These are phyloP conservation scores for Eudasyphora cyanicolor DNA, from an alignment of 2,888 invertebrate species.

Conservation along the genomic window DNA sequence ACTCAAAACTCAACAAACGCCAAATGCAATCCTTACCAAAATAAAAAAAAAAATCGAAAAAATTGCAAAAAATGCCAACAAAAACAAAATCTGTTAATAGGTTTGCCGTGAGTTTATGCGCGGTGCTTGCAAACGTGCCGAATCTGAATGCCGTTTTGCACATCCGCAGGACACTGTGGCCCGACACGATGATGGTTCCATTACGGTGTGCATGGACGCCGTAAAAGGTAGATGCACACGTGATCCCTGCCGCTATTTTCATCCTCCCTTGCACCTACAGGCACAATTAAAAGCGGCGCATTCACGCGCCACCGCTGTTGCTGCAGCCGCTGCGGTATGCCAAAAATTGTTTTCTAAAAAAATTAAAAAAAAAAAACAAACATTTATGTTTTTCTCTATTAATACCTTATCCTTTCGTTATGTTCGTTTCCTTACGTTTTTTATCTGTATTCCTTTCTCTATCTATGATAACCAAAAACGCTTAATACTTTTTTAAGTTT, in stretches of 20 bases:
- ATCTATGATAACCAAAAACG: constrained; percentile 41
- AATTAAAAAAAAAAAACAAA: constrained; percentile 45
- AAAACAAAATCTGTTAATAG: constrained; percentile 81
- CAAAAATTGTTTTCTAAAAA: constrained; percentile 70
- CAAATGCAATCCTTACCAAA: constrained; percentile 46
- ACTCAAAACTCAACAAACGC: constrained; percentile 54
- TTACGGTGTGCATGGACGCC: constrained; percentile 99
- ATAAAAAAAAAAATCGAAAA: constrained; percentile 38
- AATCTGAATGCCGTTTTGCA: constrained; percentile 99
- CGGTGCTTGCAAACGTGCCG: constrained; percentile 98
- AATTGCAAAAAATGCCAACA: constrained; percentile 51
- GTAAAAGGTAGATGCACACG: constrained; percentile 99
- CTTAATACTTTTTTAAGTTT: constrained; percentile 46
- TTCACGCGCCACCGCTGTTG: constrained; percentile 93
- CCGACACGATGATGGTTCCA: constrained; percentile 98
- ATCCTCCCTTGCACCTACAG: constrained; percentile 99
- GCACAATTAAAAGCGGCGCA: constrained; percentile 99
- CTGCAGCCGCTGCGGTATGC: constrained; percentile 87
- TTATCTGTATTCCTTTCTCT: constrained; percentile 30
- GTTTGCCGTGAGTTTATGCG: constrained; percentile 99
- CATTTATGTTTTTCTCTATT: constrained; percentile 51
- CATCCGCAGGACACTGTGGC: constrained; percentile 98
- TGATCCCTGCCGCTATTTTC: constrained; percentile 99
- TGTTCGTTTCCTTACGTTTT: constrained; percentile 46
- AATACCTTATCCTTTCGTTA: constrained; percentile 25